Conservation (phyloP, 2,888 invertebrate genomes). For the Cheilosia vernalis region DNA sequence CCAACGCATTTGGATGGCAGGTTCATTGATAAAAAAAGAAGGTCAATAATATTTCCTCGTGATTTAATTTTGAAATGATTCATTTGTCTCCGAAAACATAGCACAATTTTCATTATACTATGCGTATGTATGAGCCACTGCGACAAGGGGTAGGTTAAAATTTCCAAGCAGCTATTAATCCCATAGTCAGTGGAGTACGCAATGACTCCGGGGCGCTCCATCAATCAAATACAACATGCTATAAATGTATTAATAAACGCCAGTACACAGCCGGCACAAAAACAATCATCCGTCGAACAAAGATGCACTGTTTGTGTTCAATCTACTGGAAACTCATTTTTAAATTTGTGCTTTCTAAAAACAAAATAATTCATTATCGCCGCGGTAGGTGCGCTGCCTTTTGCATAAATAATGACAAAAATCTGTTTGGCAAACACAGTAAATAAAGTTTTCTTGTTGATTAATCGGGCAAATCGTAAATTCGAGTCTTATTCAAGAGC, state of each 20-base stretch:
- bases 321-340: slow-evolving; percentile 27
- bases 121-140: too few relatives aligned
- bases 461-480: slow-evolving; percentile 38
- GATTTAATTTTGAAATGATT: too few relatives aligned
- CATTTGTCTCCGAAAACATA: too few relatives aligned
- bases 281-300: slow-evolving; percentile 11
- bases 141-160: too few relatives aligned
- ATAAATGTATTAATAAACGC: slow-evolving; percentile 47
- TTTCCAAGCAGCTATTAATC: slow-evolving; percentile 1
- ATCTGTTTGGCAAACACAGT: slow-evolving; percentile 16
- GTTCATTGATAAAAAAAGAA: too few relatives aligned
- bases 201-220: not conserved
- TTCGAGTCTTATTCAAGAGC: slow-evolving; percentile 20
- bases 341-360: slow-evolving; percentile 24
- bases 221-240: slow-evolving; percentile 31
- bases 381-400: slow-evolving; percentile 28
- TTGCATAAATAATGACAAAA: slow-evolving; percentile 56
- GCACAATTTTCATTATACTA: too few relatives aligned
- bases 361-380: slow-evolving; percentile 21
- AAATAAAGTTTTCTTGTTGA: slow-evolving; percentile 34
- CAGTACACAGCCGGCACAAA: slow-evolving; percentile 25
- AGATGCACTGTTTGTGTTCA: slow-evolving; percentile 3
- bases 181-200: slow-evolving; percentile 2
- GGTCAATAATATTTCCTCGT: too few relatives aligned
- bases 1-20: too few relatives aligned